Evolutionary conservation across 2,888 invertebrate species (phyloP), one percentile per base, ranked within the genome.

Genomic region (Linnaemya tessellans): DNA sequence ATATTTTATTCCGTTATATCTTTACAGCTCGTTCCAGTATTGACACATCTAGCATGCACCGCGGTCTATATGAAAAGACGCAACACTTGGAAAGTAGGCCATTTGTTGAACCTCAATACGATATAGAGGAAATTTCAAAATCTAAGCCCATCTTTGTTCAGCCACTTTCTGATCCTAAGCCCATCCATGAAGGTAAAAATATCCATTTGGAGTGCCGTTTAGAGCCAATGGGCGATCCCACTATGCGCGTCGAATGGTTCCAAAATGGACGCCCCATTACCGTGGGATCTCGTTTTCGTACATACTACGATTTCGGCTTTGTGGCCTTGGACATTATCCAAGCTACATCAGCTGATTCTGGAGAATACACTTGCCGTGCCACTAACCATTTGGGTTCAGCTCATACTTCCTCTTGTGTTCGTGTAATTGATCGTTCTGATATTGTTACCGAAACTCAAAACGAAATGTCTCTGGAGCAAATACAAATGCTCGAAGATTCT

Each of bases 221-320:
- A 88, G 97, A 98, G 91, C 98, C 98, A 2, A 97, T 98, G 96
- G 98, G 98, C 56, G 98, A 98, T 92, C 98, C 98, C 7, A 97
- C 98, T 0, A 97, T 98, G 97, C 94, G 97, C 89, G 98, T 98
- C 0, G 97, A 98, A 93, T 98, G 98, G 98, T 98, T 96, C 94
- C 97, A 97, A 90, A 98, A 99, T 92, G 98, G 98, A 38, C 95
- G 95, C 89, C 95, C 97, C 10, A 95, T 97, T 18, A 97, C 98
- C 41, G 96, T 97, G 51, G 97, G 97, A 58, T 97, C 97, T 62
- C 95, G 99, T 90, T 99, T 98, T 94, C 96, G 96, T 91, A 98
- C 98, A 30, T 97, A 98, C 91, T 97, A 98, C 90, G 99, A 99
- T 91, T 99, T 99, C 92, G 99, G 99, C 20, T 98, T 97, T 92